Conservation (phyloP, 2,113 vertebrate genomes). For the Bombycilla garrulus region DNA sequence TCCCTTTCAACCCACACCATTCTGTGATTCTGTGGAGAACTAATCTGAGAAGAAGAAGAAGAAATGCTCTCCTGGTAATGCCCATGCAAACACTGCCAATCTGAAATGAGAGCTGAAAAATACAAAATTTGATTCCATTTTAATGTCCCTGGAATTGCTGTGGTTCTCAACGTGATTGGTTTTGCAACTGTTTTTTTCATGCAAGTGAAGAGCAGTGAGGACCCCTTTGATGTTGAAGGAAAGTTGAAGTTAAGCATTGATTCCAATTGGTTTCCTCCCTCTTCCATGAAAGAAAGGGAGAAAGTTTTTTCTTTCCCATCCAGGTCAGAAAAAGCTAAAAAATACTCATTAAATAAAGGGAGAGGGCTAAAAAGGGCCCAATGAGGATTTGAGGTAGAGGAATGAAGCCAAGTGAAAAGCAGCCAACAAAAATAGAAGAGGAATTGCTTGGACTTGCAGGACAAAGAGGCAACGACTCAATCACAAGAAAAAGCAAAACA, state of each 20-base stretch:
- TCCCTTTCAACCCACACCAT: background rate
- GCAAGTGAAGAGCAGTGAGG: background rate
- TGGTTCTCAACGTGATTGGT: too few relatives aligned
- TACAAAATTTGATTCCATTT: background rate
- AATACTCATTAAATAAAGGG: background rate
- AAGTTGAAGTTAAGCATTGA: background rate
- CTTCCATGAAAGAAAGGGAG: background rate
- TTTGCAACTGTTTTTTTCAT: background rate
- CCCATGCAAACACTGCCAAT: background rate
- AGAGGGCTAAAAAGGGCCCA: background rate
- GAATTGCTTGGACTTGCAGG: background rate
- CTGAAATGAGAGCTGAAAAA: background rate
- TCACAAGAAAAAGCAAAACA: background rate
- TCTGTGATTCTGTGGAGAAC: background rate
- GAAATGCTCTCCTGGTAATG: background rate
- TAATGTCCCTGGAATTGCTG: fast-evolving
- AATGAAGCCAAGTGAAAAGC: background rate
- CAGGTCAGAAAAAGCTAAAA: background rate
- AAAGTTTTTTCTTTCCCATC: background rate
- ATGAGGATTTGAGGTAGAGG: background rate
- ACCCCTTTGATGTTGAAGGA: fast-evolving
- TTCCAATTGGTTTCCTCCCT: background rate
- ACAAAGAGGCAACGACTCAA: background rate
- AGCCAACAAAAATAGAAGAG: background rate
- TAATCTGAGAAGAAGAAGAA: background rate